Percentiles rank a stretch among this genome's conserved stretches.
These are phyloP conservation scores for Upupa epops DNA, from an alignment of 2,113 vertebrate species.

Conservation along the genomic window DNA sequence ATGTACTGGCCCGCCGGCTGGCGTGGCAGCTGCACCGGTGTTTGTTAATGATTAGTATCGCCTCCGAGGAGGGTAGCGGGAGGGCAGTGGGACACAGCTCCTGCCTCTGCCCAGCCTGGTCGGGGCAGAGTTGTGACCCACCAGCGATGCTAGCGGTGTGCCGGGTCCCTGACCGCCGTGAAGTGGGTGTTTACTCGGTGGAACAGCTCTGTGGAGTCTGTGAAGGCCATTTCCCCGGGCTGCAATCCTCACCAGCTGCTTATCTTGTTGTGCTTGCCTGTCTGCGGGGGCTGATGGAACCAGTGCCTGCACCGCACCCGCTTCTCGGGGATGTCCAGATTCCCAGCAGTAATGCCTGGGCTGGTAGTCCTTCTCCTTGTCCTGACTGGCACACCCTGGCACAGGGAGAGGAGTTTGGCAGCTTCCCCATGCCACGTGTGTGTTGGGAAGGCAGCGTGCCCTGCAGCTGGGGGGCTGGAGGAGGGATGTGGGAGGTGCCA, in stretches of 20 bases:
- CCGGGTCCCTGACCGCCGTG: neutral
- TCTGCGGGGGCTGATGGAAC: fast-evolving
- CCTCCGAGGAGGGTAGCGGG: neutral
- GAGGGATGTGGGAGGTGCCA: neutral
- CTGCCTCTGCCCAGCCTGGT: neutral
- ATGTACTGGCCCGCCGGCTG: neutral
- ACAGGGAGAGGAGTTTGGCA: constrained; percentile 2
- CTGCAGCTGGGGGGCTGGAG: neutral
- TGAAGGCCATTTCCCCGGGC: neutral
- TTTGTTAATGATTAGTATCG: neutral
- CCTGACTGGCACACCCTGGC: neutral
- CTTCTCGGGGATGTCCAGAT: neutral
- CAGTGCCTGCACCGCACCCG: fast-evolving
- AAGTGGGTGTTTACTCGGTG: neutral
- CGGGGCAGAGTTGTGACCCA: fast-evolving
- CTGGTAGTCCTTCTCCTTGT: neutral
- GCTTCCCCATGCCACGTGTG: neutral
- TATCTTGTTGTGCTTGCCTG: constrained; percentile 10
- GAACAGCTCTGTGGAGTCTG: neutral
- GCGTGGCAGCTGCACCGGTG: neutral
- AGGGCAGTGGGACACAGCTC: neutral
- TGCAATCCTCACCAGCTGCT: neutral
- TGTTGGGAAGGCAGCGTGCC: neutral
- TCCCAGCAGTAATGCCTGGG: neutral
- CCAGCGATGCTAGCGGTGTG: fast-evolving